Evolutionary conservation across 2,113 vertebrate genomes (phyloP).

Genomic region (Lichenostomus cassidix): DNA sequence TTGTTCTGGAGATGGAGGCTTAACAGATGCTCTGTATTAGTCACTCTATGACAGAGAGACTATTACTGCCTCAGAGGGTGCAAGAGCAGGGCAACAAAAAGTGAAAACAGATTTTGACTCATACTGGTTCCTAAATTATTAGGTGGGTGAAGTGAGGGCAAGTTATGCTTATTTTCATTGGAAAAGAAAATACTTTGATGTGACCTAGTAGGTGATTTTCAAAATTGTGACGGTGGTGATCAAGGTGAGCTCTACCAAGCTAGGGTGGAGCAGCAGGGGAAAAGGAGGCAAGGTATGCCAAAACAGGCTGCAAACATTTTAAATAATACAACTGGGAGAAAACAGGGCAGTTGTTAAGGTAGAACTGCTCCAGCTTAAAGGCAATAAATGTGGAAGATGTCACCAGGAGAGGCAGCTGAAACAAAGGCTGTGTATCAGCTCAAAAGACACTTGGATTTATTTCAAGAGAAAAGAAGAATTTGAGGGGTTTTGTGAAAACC

Average conservation of each 20-base stretch:
- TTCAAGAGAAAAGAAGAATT: background rate
- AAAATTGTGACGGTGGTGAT: background rate
- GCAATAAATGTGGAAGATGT: constrained; percentile 34
- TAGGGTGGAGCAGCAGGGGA: background rate
- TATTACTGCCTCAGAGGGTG: background rate
- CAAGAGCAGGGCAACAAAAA: constrained; percentile 20
- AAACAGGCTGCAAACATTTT: background rate
- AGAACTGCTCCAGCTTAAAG: constrained; percentile 3
- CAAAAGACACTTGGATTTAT: constrained; percentile 6
- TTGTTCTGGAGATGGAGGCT: background rate
- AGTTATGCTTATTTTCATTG: background rate
- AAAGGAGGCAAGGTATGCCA: background rate
- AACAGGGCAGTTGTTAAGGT: background rate
- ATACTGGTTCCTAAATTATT: background rate
- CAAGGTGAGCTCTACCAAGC: background rate
- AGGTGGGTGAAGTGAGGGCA: background rate
- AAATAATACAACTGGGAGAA: background rate
- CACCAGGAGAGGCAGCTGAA: constrained; percentile 25
- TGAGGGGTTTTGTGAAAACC: background rate
- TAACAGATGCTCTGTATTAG: constrained; percentile 33
- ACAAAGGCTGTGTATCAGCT: background rate
- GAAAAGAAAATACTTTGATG: constrained; percentile 16
- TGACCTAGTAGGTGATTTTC: background rate
- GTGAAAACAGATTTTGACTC: constrained; percentile 27
- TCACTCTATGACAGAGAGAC: background rate